Conservation (phyloP, 2,113 vertebrate species). For the Rhinolophus ferrumequinum region DNA sequence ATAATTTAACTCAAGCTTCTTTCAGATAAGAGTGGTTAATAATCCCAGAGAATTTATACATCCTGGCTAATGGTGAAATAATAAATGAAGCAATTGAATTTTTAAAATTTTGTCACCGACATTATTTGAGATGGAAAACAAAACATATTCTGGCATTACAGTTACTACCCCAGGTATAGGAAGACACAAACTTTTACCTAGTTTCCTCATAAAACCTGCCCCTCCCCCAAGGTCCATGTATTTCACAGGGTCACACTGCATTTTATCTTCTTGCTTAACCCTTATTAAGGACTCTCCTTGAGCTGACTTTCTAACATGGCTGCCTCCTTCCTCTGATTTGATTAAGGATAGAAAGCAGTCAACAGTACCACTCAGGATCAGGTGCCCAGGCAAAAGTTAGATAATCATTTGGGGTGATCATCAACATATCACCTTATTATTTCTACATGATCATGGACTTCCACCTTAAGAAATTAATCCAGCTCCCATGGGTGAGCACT, state of each 20-base stretch:
- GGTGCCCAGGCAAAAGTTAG: background rate
- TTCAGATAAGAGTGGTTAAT: background rate
- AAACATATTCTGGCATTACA: background rate
- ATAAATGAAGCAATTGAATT: conserved; percentile 1
- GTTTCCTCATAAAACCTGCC: background rate
- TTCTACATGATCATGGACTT: conserved; percentile 23
- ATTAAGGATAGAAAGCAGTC: conserved; percentile 48
- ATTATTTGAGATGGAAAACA: conserved; percentile 35
- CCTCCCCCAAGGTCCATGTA: conserved; percentile 43
- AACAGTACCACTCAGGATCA: conserved; percentile 12
- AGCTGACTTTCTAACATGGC: conserved; percentile 18
- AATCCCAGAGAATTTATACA: conserved; percentile 23
- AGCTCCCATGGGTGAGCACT: background rate
- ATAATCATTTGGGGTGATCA: background rate
- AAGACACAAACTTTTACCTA: conserved; percentile 32
- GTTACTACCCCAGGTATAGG: background rate
- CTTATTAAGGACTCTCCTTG: background rate
- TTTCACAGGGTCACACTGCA: conserved; percentile 61
- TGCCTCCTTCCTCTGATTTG: conserved; percentile 14
- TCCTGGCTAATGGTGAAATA: background rate
- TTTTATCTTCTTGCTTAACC: conserved; percentile 67
- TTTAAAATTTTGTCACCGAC: background rate
- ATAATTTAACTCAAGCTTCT: conserved; percentile 37
- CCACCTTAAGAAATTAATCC: conserved; percentile 21
- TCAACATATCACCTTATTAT: conserved; percentile 46